Evolutionary conservation across 2,888 invertebrate genomes (phyloP), one percentile per base, ranked within the genome.

Genomic region (Drosophila pseudotalamancana): DNA sequence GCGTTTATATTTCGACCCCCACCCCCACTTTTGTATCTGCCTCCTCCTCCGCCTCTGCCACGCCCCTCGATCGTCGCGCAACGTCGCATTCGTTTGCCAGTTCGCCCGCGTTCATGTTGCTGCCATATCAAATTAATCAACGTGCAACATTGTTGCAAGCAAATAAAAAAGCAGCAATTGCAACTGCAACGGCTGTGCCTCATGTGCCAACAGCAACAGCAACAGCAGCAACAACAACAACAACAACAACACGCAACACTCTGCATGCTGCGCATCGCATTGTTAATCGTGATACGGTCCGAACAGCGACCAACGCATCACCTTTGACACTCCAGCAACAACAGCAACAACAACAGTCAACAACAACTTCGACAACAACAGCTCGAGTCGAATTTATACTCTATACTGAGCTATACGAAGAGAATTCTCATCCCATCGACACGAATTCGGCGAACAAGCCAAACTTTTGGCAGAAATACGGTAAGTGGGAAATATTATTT

Each of bases 391-490:
- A 88, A 65, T 84, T 83, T 40, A 83, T 89, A 69, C 70, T 89
- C 50, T 88, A 86, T 45, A 88, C 87, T 11, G 89, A 88, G 45
- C 40, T 88, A 32, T 88, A 89, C 65, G 86, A 85, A 42, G 71
- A 71, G 56, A 56, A 84, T 61, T 64, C 59, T 11, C 18, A 59
- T n/a, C n/a, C n/a, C 31, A 63, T 39, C 42, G 67, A 68, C 25
- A 48, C 50, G n/a, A 66, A 62, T 43, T 37, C 46, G 55, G 42
- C 21, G 45, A 66, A 62, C 25, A 54, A 62, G 39, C 49, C 40
- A 74, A 81, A 65, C 34, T 84, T 90, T 74, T 88, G 85, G 87
- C 89, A 87, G 71, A 88, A 88, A 85, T 88, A 88, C 87, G 90
- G 91, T 90, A 87, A 91, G 91, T 90, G 85, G 78, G 81, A 88